phyloP scores from a whole-genome alignment of 2,797 vertebrate species.

The Ctenosaura bakeri region DNA sequence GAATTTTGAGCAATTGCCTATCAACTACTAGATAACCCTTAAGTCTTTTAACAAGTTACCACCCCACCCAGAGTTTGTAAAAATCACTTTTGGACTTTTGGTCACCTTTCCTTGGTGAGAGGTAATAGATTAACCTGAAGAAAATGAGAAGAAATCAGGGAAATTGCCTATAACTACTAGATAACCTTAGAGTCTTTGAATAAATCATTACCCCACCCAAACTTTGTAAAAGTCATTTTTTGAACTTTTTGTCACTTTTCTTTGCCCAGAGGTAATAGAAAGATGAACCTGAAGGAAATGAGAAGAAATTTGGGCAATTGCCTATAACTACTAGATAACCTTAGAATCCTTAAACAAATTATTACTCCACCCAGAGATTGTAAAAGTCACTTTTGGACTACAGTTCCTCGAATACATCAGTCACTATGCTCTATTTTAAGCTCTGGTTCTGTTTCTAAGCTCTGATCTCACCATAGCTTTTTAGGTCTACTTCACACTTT shows the following conservation, averaged over 20 bases:
- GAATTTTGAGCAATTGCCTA: not conserved
- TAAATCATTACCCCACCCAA: no score
- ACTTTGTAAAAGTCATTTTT: no score
- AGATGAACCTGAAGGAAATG: no score
- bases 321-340: not conserved
- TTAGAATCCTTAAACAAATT: not conserved
- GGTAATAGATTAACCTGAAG: no score
- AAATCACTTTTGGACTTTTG: not conserved
- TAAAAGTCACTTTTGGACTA: no score
- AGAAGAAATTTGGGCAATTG: not conserved
- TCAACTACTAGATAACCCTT: not conserved
- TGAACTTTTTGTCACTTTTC: not conserved
- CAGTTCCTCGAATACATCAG: no score
- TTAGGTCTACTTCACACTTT: not conserved
- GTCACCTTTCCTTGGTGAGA: not conserved
- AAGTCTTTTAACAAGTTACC: no score
- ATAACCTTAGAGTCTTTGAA: not conserved
- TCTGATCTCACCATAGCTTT: not conserved
- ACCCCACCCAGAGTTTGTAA: no score
- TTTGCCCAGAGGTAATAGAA: not conserved
- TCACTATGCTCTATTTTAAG: no score
- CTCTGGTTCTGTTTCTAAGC: not conserved
- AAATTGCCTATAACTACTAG: not conserved
- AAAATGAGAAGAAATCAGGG: not conserved
- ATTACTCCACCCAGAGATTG: no score